phyloP scores from a whole-genome alignment of 2,797 vertebrate species.

The Eidolon dupreanum region DNA sequence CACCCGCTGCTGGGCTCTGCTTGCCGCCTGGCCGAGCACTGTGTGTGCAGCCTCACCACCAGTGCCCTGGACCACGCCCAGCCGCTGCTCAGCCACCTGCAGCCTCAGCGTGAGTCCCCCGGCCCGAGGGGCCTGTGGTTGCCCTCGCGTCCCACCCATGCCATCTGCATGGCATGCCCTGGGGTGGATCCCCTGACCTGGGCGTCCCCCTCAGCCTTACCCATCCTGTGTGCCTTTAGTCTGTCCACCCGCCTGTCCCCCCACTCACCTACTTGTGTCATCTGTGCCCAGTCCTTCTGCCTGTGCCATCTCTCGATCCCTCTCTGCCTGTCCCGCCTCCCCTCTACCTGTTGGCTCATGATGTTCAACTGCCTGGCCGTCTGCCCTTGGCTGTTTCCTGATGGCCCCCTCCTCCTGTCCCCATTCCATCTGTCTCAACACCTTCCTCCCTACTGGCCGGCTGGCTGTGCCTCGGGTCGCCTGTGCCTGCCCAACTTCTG shows the following conservation, averaged over 20 bases:
- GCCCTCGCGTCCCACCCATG: fast-evolving
- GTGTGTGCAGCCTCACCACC: conserved; percentile 88
- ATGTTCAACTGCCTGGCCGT: background rate
- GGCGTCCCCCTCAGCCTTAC: background rate
- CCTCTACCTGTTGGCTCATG: background rate
- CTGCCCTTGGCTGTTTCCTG: background rate
- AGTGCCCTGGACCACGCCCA: conserved; percentile 83
- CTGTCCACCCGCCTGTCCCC: background rate
- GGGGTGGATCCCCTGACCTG: background rate
- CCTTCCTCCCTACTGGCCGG: background rate
- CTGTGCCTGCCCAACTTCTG: background rate
- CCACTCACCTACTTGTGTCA: background rate
- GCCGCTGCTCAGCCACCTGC: conserved; percentile 78
- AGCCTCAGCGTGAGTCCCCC: conserved; percentile 82
- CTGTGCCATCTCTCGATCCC: background rate
- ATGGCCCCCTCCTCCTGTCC: background rate
- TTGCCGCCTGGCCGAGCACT: conserved; percentile 91
- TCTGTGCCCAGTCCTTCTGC: background rate
- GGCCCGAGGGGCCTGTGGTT: fast-evolving
- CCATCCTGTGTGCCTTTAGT: background rate
- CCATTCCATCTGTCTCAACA: too few relatives aligned
- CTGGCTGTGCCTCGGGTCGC: background rate
- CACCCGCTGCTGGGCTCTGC: conserved; percentile 91
- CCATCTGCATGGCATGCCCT: background rate
- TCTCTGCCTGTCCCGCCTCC: background rate